Conservation (phyloP, 2,797 vertebrate species). For the Cetoscarus ocellatus region DNA sequence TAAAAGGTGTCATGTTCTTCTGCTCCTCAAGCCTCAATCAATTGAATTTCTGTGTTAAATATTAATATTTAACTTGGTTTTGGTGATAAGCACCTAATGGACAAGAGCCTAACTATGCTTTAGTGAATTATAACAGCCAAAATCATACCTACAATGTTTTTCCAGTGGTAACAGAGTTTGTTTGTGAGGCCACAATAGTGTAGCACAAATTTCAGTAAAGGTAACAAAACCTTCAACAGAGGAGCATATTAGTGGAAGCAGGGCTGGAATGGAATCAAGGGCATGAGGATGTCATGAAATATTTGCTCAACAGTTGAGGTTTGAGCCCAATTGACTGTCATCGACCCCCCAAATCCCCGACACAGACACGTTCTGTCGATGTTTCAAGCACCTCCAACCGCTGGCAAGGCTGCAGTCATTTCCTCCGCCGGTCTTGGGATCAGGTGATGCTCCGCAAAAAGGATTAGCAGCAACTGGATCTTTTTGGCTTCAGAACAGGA, state of each 20-base stretch:
- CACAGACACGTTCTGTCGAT: slow-evolving; percentile 29
- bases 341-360: slow-evolving; percentile 6
- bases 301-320: slow-evolving; percentile 41
- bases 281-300: slow-evolving; percentile 32
- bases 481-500: slow-evolving; percentile 89
- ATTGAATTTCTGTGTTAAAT: too few relatives aligned
- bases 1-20: too few relatives aligned
- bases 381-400: slow-evolving; percentile 54
- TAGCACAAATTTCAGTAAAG: slow-evolving; percentile 19
- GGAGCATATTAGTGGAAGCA: slow-evolving; percentile 21
- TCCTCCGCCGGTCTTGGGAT: slow-evolving; percentile 83
- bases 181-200: slow-evolving; percentile 33
- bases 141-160: neutral
- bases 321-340: slow-evolving; percentile 26
- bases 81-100: too few relatives aligned
- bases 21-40: too few relatives aligned
- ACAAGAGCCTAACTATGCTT: too few relatives aligned
- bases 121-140: too few relatives aligned
- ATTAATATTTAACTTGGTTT: too few relatives aligned
- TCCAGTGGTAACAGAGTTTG: slow-evolving; percentile 42
- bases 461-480: slow-evolving; percentile 94
- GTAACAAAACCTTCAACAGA: slow-evolving; percentile 20
- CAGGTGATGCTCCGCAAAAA: slow-evolving; percentile 87
- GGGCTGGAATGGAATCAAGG: slow-evolving; percentile 23
- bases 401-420: slow-evolving; percentile 79